phyloP scores from a whole-genome alignment of 2,113 vertebrate genomes.

The Melierax canorus region DNA sequence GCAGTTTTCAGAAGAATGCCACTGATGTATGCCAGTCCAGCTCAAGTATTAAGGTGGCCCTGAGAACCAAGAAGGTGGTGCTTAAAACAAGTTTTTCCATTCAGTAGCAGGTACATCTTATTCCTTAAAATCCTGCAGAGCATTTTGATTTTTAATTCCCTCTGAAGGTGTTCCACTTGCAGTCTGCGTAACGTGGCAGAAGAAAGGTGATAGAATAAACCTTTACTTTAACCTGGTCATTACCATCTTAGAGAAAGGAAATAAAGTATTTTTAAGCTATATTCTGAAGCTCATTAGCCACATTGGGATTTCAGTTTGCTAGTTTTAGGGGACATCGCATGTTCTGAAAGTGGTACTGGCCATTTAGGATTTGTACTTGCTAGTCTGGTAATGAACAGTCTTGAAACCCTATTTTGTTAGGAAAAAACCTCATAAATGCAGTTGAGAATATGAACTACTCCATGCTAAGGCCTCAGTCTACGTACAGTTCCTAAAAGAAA shows the following conservation, averaged over 20 bases:
- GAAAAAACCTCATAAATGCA: neutral
- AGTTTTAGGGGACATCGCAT: neutral
- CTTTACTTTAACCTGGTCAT: neutral
- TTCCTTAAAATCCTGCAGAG: neutral
- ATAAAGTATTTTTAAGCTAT: neutral
- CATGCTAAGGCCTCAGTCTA: neutral
- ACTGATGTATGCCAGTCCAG: neutral
- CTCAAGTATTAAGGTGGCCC: neutral
- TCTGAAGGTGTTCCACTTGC: neutral
- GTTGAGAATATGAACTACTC: neutral
- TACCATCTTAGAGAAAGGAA: neutral
- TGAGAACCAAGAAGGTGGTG: neutral
- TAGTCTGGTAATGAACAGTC: neutral
- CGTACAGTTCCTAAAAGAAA: neutral
- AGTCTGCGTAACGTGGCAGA: neutral
- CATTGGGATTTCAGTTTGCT: neutral
- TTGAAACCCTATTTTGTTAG: neutral
- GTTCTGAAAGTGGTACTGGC: neutral
- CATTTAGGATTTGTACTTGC: neutral
- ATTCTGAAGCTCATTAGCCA: neutral
- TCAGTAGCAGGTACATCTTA: neutral
- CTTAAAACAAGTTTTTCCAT: neutral
- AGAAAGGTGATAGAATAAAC: neutral
- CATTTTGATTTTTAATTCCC: neutral
- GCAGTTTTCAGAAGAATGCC: neutral